Evolutionary conservation across 2,797 vertebrate genomes (phyloP).

Genomic region (Apogon talboti): DNA sequence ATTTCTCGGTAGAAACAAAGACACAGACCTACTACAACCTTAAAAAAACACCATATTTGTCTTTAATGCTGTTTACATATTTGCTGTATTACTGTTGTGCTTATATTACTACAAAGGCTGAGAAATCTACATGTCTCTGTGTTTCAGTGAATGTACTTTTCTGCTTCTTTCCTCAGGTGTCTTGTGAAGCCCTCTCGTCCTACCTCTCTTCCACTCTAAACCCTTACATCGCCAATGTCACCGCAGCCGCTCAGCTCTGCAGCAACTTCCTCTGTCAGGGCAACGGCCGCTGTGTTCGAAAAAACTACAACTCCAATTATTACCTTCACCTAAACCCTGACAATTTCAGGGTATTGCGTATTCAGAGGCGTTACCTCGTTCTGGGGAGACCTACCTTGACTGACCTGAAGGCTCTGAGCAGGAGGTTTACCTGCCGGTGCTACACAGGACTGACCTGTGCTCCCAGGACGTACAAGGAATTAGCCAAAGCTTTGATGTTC

Average conservation of each 20-base stretch:
- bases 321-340: slow-evolving; percentile 87
- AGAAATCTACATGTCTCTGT: too few species aligned
- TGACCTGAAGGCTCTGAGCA: slow-evolving; percentile 77
- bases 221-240: slow-evolving; percentile 87
- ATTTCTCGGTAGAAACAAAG: too few species aligned
- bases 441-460: slow-evolving; percentile 77
- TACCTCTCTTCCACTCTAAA: slow-evolving; percentile 81
- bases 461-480: slow-evolving; percentile 51
- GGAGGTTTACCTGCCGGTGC: slow-evolving; percentile 85
- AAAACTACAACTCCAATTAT: slow-evolving; percentile 80
- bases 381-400: slow-evolving; percentile 75
- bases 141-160: neutral
- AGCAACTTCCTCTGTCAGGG: slow-evolving; percentile 83
- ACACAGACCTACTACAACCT: too few species aligned
- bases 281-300: slow-evolving; percentile 83
- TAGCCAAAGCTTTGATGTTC: slow-evolving; percentile 49
- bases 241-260: slow-evolving; percentile 86
- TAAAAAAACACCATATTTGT: too few species aligned
- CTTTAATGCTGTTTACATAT: too few species aligned
- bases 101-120: too few species aligned
- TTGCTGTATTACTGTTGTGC: too few species aligned
- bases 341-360: slow-evolving; percentile 76
- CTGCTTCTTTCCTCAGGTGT: slow-evolving; percentile 66
- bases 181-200: slow-evolving; percentile 80
- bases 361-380: slow-evolving; percentile 72